These are phyloP conservation scores for Mamestra configurata DNA, from an alignment of 1,140 invertebrate species.

Conservation along the genomic window DNA sequence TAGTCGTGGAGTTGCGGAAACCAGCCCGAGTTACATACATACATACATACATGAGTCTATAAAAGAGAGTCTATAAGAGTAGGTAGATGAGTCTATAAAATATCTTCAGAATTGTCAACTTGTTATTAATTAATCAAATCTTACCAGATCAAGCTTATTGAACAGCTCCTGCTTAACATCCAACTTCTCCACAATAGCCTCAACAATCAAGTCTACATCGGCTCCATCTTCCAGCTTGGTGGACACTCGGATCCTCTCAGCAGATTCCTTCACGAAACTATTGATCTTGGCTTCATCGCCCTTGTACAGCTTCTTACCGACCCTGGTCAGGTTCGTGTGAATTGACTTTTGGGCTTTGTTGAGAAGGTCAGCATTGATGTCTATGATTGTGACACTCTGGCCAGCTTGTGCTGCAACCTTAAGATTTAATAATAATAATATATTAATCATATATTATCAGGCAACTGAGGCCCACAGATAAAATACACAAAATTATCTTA, in stretches of 20 bases:
- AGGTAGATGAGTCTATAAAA: too few species aligned
- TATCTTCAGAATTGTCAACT: too few species aligned
- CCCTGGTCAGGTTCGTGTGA: slow-evolving; percentile 90
- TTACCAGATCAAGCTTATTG: slow-evolving; percentile 88
- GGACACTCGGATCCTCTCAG: slow-evolving; percentile 88
- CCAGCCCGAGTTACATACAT: too few species aligned
- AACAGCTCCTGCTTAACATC: slow-evolving; percentile 94
- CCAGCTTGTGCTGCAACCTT: slow-evolving; percentile 94
- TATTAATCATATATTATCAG: too few species aligned
- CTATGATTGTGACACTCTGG: slow-evolving; percentile 93
- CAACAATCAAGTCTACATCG: slow-evolving; percentile 92
- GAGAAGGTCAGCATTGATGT: slow-evolving; percentile 91
- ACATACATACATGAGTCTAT: too few species aligned
- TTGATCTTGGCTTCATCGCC: slow-evolving; percentile 89
- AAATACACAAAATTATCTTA: too few species aligned
- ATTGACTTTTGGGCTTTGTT: slow-evolving; percentile 92
- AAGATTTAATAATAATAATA: neutral
- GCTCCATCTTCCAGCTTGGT: slow-evolving; percentile 79
- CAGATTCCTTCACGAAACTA: slow-evolving; percentile 90
- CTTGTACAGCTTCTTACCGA: slow-evolving; percentile 93
- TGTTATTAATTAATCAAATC: too few species aligned
- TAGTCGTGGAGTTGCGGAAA: too few species aligned
- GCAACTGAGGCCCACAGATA: too few species aligned
- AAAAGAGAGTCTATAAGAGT: too few species aligned
- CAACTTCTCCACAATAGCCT: slow-evolving; percentile 96